These are phyloP conservation scores for Chionoecetes opilio DNA, from an alignment of 1,140 invertebrate genomes.

Conservation along the genomic window DNA sequence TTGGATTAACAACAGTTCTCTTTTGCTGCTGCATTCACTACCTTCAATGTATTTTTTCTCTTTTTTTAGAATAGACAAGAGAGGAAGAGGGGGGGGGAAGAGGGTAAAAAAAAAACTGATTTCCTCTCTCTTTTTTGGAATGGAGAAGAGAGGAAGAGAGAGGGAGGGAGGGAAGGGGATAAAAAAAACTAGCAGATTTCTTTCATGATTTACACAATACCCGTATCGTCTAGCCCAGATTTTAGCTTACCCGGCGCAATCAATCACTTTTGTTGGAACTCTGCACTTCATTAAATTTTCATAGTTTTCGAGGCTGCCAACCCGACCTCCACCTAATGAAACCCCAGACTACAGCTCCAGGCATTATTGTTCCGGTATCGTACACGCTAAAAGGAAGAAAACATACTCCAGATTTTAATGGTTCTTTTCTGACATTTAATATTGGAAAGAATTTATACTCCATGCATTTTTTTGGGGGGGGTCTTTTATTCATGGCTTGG, in stretches of 20 bases:
- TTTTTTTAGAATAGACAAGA: too few species aligned
- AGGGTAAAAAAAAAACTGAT: too few species aligned
- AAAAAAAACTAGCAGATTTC: background rate
- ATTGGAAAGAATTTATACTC: background rate
- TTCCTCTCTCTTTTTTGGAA: background rate
- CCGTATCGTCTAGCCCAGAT: background rate
- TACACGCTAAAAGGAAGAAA: background rate
- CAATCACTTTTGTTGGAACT: background rate
- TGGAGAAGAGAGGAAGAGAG: background rate
- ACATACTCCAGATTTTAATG: background rate
- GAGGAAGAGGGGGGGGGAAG: too few species aligned
- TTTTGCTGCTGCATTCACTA: background rate
- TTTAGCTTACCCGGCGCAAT: background rate
- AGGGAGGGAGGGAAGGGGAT: background rate
- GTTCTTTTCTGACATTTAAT: background rate
- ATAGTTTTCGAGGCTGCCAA: background rate
- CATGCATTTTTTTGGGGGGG: background rate
- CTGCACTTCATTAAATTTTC: conserved; percentile 14
- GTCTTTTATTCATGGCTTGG: too few species aligned
- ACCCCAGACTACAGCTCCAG: background rate
- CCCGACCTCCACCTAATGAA: background rate
- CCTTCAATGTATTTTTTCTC: too few species aligned
- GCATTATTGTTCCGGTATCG: background rate
- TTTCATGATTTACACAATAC: conserved; percentile 8
- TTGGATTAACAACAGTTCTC: conserved; percentile 1